Evolutionary conservation across 1,140 invertebrate species (phyloP).

Genomic region (Drosophila sp.): DNA sequence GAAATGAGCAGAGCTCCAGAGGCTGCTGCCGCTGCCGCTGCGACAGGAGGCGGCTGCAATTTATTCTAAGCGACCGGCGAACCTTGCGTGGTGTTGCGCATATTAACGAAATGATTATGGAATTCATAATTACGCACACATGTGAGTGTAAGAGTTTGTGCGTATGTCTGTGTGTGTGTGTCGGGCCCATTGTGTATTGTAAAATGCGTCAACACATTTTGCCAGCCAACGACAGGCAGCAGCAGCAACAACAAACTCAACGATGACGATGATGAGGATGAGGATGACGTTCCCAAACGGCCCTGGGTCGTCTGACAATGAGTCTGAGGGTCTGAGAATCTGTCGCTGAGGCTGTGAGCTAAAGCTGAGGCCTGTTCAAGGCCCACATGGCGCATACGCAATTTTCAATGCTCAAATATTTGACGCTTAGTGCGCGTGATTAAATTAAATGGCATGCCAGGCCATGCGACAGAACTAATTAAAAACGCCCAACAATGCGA

Average conservation of each 20-base stretch:
- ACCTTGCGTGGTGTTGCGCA: conserved; percentile 76
- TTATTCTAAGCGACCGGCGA: conserved; percentile 60
- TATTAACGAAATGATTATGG: conserved; percentile 82
- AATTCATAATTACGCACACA: conserved; percentile 76
- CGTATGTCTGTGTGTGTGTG: conserved; percentile 34
- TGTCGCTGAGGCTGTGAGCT: neutral
- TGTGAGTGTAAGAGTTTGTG: conserved; percentile 18
- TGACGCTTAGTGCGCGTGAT: conserved; percentile 73
- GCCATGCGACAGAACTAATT: conserved; percentile 75
- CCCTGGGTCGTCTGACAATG: conserved; percentile 38
- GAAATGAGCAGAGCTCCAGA: conserved; percentile 50
- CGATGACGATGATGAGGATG: conserved; percentile 3
- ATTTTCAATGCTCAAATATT: conserved; percentile 76
- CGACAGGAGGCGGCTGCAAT: conserved; percentile 52
- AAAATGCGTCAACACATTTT: conserved; percentile 79
- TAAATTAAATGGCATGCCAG: conserved; percentile 69
- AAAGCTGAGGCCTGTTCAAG: neutral
- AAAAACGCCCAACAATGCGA: conserved; percentile 68
- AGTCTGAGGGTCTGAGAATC: conserved; percentile 15
- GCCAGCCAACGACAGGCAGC: conserved; percentile 47
- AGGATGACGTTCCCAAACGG: conserved; percentile 33
- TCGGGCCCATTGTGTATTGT: conserved; percentile 74
- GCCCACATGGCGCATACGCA: conserved; percentile 70
- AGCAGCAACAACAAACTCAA: conserved; percentile 16
- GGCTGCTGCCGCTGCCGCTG: conserved; percentile 19